phyloP scores from a whole-genome alignment of 2,797 vertebrate genomes.

The Tenualosa thibaudeaui region DNA sequence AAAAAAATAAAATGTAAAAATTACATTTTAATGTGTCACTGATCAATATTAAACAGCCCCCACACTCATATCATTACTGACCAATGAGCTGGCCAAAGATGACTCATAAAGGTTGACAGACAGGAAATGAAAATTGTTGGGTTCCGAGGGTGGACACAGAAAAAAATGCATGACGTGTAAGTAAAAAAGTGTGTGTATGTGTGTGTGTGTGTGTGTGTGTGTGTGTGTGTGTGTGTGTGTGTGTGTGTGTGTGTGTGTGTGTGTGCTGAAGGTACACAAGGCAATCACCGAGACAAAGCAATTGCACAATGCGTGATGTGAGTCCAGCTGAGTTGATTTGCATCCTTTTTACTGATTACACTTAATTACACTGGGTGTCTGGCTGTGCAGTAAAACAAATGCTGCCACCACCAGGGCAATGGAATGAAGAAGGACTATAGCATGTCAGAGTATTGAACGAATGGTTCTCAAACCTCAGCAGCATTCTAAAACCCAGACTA shows the following conservation, averaged over 20 bases:
- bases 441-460: no score
- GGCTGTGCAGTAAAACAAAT: background rate
- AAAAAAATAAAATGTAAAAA: no score
- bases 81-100: background rate
- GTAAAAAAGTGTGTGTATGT: background rate
- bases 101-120: background rate
- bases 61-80: background rate
- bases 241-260: conserved; percentile 3
- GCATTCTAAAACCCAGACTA: no score
- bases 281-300: background rate
- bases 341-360: background rate
- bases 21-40: background rate
- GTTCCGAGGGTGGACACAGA: background rate
- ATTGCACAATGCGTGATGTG: background rate
- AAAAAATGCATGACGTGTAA: background rate
- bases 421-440: no score
- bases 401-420: background rate
- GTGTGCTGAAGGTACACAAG: background rate
- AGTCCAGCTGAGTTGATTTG: background rate
- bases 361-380: background rate
- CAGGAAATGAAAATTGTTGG: background rate
- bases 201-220: conserved; percentile 1
- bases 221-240: conserved; percentile 9
- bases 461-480: no score
- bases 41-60: background rate